Base-by-base conservation (phyloP, 2,888 invertebrate genomes). In the Diarsia dahlii region DNA sequence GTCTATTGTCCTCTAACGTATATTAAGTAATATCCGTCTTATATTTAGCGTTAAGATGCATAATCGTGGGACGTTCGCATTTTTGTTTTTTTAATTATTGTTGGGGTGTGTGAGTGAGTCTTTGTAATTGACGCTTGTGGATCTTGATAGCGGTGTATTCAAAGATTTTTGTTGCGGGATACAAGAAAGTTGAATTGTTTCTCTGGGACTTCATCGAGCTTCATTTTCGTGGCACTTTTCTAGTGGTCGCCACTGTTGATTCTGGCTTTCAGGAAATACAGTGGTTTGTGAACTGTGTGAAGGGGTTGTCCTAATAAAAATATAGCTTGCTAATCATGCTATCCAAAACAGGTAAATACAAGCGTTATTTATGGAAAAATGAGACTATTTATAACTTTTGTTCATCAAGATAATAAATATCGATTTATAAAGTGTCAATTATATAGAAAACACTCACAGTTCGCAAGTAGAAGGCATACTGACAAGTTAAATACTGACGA, bases 11-110 rank as follows among this genome's bases (percentile, higher is more conserved):
- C 94, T 95, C 91, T 94, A 90, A 84, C 71, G 76, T 90, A 91
- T 80, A 79, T 87, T 95, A 95, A 95, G 94, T 87, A 92, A 91
- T 95, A 95, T 95, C 96, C 95, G 95, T 96, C 96, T 95, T 95
- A 90, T 94, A 93, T 90, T 81, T 95, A 95, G 94, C 84, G 86
- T 89, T 95, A 95, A 95, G 95, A 92, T 91, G 90, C 91, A 91
- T 87, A 81, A 81, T 84, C 82, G 81, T 86, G 84, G 82, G 81
- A 82, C 69, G 78, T 80, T 84, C 72, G 82, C 72, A 72, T 71
- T 74, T 64, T 77, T 64, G 50, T 66, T 71, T 67, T 71, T 62
- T 79, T 71, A 83, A 72, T 84, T 70, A 62, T 71, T 76, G 39
- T 34, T 28, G 20, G 60, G 18, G 28, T 66, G 75, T 52, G 46